These are phyloP conservation scores for Philypnodon macrostomus DNA, from an alignment of 2,797 vertebrate genomes.

Conservation along the genomic window DNA sequence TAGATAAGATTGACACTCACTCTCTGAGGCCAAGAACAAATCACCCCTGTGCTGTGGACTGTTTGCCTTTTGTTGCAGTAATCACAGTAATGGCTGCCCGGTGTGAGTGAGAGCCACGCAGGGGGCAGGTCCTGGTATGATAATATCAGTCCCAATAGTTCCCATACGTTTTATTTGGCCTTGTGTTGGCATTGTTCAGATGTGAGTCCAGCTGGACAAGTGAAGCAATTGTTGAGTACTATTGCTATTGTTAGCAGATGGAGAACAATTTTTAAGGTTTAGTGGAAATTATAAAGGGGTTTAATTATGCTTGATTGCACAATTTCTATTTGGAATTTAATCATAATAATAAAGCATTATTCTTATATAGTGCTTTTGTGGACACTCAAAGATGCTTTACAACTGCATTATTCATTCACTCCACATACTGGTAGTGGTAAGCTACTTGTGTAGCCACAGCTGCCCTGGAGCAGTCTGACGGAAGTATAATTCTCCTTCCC, in stretches of 20 bases:
- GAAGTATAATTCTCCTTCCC: too few species aligned
- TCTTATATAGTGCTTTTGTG: too few species aligned
- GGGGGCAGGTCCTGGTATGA: constrained; percentile 42
- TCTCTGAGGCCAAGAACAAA: constrained; percentile 51
- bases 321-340: too few species aligned
- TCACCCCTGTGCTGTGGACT: constrained; percentile 45
- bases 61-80: constrained; percentile 41
- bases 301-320: too few species aligned
- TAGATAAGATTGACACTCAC: constrained; percentile 41
- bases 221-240: constrained; percentile 25
- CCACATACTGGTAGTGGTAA: too few species aligned
- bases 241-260: constrained; percentile 44
- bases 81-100: constrained; percentile 29
- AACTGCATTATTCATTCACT: too few species aligned
- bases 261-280: constrained; percentile 1
- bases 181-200: constrained; percentile 26
- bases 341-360: too few species aligned
- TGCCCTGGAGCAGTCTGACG: too few species aligned
- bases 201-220: constrained; percentile 27
- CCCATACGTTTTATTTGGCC: constrained; percentile 52
- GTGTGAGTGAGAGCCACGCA: constrained; percentile 23
- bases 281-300: too few species aligned
- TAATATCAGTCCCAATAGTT: constrained; percentile 49
- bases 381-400: too few species aligned
- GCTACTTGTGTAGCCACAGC: too few species aligned